Evolutionary conservation across 2,888 invertebrate species (phyloP), one percentile per base, ranked within the genome.

Genomic region (Trachelus stipa): DNA sequence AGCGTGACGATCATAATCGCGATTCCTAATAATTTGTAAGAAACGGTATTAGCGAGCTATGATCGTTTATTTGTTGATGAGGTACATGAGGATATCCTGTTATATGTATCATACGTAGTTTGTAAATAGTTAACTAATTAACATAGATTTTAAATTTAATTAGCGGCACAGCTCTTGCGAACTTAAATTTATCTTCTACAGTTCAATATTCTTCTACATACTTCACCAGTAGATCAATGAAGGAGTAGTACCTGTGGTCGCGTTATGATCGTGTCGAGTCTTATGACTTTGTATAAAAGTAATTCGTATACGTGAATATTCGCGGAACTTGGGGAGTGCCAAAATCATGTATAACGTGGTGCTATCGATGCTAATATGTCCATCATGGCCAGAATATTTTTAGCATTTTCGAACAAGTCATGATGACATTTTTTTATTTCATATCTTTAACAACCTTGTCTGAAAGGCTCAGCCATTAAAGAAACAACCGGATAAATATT

Each of bases 91-190:
- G 73, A 33, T 75, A 80, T 74, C 76, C 77, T 79, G 79, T 77
- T 40, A 15, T 40, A 6, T 40, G 23, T 56, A 80, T 80, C 71
- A 78, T 80, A 79, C 56, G 9, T 79, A 79, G 68, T 76, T 75
- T 83, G 81, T 83, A 83, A 82, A 83, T 83, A 83, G 75, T 76
- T 80, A 74, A 77, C 76, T 76, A 77, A 79, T 76, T 73, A 68
- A 77, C 75, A 69, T 76, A 73, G 37, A 76, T 81, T 75, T 76
- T 75, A 68, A 77, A 77, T 77, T 73, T 56, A 56, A 56, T 23
- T 35, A 76, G 69, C 56, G 76, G 68, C 71, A 35, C 33, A 73
- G 15, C 34, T 77, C 77, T 35, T 73, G 15, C 15, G 15, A 56
- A 71, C 56, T 56, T 23, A 23, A 56, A 56, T 56, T 40, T 23